These are phyloP conservation scores for Pterois miles DNA, from an alignment of 2,797 vertebrate genomes.

Conservation along the genomic window DNA sequence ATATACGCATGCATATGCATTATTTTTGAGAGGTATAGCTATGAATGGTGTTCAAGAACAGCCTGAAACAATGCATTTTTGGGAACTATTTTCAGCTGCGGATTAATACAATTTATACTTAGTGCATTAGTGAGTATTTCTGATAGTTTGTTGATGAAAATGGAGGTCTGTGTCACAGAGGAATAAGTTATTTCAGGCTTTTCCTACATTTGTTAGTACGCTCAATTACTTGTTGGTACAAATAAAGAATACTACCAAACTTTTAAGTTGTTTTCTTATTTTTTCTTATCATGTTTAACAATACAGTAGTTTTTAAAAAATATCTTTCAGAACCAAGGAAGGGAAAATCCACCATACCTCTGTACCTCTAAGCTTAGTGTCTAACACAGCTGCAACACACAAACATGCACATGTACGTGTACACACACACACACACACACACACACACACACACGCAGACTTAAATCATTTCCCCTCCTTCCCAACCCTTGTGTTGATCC, in stretches of 20 bases:
- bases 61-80: neutral
- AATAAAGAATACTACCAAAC: neutral
- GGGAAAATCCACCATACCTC: neutral
- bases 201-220: neutral
- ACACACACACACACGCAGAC: neutral
- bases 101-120: neutral
- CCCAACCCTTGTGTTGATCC: constrained; percentile 49
- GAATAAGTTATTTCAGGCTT: neutral
- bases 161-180: neutral
- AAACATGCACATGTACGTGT: neutral
- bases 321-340: neutral
- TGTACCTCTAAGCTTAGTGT: constrained; percentile 6
- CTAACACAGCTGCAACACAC: constrained; percentile 23
- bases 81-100: neutral
- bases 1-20: too few relatives aligned
- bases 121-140: neutral
- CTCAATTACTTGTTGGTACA: neutral
- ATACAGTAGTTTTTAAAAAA: neutral
- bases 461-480: constrained; percentile 26
- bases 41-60: too few relatives aligned
- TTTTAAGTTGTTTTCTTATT: neutral
- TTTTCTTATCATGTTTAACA: neutral
- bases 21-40: too few relatives aligned
- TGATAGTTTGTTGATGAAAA: neutral
- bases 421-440: neutral